Base-by-base conservation (phyloP, 2,797 vertebrate species). In the Myripristis jacobus region DNA sequence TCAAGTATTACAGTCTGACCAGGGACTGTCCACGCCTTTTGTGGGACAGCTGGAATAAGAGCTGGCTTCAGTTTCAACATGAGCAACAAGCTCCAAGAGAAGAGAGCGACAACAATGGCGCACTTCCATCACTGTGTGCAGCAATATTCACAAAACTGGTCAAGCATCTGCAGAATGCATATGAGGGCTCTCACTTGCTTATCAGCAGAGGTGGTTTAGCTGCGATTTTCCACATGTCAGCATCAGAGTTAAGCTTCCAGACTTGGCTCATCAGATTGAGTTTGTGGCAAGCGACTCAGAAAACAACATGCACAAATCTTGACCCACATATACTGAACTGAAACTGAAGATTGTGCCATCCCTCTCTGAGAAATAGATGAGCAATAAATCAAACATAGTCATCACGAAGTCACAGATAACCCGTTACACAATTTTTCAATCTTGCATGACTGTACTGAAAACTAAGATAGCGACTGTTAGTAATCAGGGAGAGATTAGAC, bases 21-120 rank as follows among this genome's bases (percentile, higher is more conserved):
- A 73, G 81, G 74, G 81, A 76, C 55, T 1, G 64, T 76, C 81
- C 75, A 75, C 41, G 59, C 80, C 83, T 90, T 71, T 55, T 76
- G 70, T 34, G 65, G 63, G 58, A 81, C 81, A 87, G 80, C 83
- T 85, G 88, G 82, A 88, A 86, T 46, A 82, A 81, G 85, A 85
- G 59, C 58, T 22, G 55, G 34, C 15, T 68, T 80, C 22, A 24
- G 64, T 71, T 69, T 69, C 27, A 63, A 43, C 70, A 27, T 25
- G 38, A 65, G 57, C 57, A 71, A 66, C 60, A 66, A 64, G 57
- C 38, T n/a, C 0, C 5, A 52, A 27, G 21, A 68, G 47, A 64
- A 70, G 50, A 64, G 24, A 11, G 24, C 66, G 38, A 79, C 57
- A 66, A 67, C 47, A 76, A 66, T 59, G 43, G 55, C 43, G 16